Conservation (phyloP, 2,797 vertebrate genomes). For the Aulostomus chinensis region DNA sequence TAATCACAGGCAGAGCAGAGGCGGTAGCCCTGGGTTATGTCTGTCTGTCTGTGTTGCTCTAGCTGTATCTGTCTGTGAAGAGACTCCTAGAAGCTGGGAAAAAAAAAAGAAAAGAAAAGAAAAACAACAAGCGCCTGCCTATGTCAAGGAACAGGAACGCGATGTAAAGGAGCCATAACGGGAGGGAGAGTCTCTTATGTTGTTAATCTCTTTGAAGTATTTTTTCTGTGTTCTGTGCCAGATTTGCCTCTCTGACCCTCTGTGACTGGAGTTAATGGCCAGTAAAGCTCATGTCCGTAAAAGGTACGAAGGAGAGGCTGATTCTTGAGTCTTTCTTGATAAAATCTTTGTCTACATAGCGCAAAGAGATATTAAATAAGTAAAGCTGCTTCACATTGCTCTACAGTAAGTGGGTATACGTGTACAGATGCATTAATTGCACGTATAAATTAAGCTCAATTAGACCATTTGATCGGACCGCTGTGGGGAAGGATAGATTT, state of each 20-base stretch:
- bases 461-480: no score
- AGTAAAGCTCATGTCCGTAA: slow-evolving; percentile 75
- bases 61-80: slow-evolving; percentile 25
- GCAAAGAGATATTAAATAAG: slow-evolving; percentile 1
- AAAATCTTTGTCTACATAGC: background rate
- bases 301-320: slow-evolving; percentile 53
- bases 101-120: slow-evolving; percentile 55
- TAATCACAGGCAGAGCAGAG: slow-evolving; percentile 71
- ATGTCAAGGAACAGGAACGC: slow-evolving; percentile 59
- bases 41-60: slow-evolving; percentile 38
- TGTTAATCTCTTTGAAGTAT: slow-evolving; percentile 60
- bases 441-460: no score
- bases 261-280: slow-evolving; percentile 69
- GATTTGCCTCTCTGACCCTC: slow-evolving; percentile 35
- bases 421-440: no score
- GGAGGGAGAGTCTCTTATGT: slow-evolving; percentile 27
- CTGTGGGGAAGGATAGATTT: no score
- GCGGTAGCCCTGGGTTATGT: slow-evolving; percentile 68
- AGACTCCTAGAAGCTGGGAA: slow-evolving; percentile 55
- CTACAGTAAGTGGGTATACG: no score
- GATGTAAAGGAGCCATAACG: slow-evolving; percentile 38
- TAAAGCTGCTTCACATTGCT: no score
- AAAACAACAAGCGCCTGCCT: slow-evolving; percentile 55
- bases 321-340: background rate
- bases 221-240: slow-evolving; percentile 45